Conservation (phyloP, 1,140 invertebrate genomes). For the Brachionus asplanchnoidis region DNA sequence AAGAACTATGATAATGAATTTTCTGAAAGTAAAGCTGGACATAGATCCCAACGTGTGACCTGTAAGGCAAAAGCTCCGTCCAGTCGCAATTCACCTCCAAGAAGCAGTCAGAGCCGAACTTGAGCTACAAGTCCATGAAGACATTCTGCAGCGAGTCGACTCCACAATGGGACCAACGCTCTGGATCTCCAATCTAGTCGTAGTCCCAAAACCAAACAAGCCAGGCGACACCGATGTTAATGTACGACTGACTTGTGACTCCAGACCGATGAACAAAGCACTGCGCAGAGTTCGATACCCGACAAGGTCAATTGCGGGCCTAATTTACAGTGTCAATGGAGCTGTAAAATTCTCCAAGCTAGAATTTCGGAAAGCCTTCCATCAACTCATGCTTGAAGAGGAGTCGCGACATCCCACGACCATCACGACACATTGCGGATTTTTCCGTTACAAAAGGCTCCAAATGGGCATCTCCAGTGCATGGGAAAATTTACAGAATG, state of each 20-base stretch:
- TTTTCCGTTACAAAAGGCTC: constrained; percentile 50
- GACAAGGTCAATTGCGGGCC: background rate
- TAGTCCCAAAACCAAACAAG: background rate
- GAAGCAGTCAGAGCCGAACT: background rate
- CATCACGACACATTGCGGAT: constrained; percentile 56
- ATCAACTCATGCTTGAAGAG: background rate
- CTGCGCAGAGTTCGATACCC: background rate
- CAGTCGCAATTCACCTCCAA: background rate
- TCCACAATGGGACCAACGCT: background rate
- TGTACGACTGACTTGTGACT: background rate
- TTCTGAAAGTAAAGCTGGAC: background rate
- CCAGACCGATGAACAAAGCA: background rate
- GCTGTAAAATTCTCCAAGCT: background rate
- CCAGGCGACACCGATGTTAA: background rate
- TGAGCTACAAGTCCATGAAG: background rate
- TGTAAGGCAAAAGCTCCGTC: background rate
- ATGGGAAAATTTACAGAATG: constrained; percentile 44
- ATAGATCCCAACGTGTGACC: background rate
- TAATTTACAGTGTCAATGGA: background rate
- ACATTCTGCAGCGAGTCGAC: background rate
- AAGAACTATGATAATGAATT: too few relatives aligned
- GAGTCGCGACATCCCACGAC: constrained; percentile 50
- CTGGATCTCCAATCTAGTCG: background rate
- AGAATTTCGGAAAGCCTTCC: background rate
- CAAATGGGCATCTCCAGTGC: constrained; percentile 53